Conservation (phyloP, 2,797 vertebrate genomes). For the Sebastes matsubarae region DNA sequence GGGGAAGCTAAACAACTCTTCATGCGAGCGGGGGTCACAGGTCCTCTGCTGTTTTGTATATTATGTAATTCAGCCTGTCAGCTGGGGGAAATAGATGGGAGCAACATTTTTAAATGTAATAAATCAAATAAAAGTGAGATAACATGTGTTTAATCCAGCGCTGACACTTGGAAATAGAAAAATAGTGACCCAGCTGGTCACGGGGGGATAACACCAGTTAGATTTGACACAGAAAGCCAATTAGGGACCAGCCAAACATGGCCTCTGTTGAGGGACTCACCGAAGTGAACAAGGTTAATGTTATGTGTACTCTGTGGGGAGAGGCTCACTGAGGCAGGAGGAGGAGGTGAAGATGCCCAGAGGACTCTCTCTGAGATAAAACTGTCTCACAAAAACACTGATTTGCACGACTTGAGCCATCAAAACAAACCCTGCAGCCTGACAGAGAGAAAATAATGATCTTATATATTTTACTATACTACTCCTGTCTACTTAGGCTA, state of each 20-base stretch:
- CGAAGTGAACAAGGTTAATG: slow-evolving; percentile 8
- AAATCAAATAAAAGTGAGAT: slow-evolving; percentile 51
- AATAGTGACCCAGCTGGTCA: slow-evolving; percentile 10
- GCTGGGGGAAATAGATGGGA: slow-evolving; percentile 24
- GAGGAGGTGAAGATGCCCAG: slow-evolving; percentile 6
- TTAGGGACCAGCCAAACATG: neutral
- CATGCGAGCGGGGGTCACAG: slow-evolving; percentile 32
- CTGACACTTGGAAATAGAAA: neutral
- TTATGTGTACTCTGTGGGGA: neutral
- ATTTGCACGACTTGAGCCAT: neutral
- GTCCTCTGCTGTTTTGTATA: slow-evolving; percentile 53
- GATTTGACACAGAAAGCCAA: neutral
- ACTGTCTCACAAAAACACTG: slow-evolving; percentile 31
- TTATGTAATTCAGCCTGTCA: slow-evolving; percentile 65
- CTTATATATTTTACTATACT: neutral
- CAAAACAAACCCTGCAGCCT: slow-evolving; percentile 8
- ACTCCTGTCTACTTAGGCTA: neutral
- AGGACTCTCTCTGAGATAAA: slow-evolving; percentile 31
- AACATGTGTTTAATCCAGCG: slow-evolving; percentile 42
- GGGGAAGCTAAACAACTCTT: slow-evolving; percentile 40
- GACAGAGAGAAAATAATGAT: neutral
- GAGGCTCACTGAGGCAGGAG: neutral
- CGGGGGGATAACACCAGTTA: neutral
- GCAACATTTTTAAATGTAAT: slow-evolving; percentile 27
- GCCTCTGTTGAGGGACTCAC: slow-evolving; percentile 27